Conservation (phyloP, 2,888 invertebrate genomes). For the Rhagium mordax region DNA sequence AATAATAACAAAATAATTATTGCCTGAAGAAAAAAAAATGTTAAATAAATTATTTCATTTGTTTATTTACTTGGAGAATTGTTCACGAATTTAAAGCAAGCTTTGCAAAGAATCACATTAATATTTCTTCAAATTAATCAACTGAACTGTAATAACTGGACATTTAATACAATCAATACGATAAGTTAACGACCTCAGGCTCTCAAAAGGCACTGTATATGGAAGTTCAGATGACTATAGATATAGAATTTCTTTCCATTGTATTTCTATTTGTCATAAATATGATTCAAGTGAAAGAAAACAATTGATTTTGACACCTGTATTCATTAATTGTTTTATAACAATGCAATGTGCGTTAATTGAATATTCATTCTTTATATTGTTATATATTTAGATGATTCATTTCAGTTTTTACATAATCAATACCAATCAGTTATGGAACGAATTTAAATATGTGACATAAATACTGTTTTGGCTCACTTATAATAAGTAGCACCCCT, state of each 20-base stretch:
- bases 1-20: no score
- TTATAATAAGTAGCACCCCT: not conserved
- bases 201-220: not conserved
- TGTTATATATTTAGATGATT: conserved; percentile 18
- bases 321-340: not conserved
- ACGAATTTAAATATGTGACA: conserved; percentile 6
- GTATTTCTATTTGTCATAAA: not conserved
- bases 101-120: not conserved
- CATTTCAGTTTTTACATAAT: conserved; percentile 1
- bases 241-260: not conserved
- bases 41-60: no score
- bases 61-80: no score
- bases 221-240: not conserved
- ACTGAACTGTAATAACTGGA: not conserved
- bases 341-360: conserved; percentile 7
- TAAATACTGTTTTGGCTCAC: not conserved
- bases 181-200: no score
- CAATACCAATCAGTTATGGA: not conserved
- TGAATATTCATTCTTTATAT: conserved; percentile 17
- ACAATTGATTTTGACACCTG: conserved; percentile 19
- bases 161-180: not conserved
- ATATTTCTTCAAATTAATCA: not conserved
- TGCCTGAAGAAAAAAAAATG: no score
- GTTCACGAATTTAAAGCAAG: no score
- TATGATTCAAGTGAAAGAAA: not conserved